Percentiles rank a stretch among this genome's conserved stretches.
These are phyloP conservation scores for Oscheius onirici DNA, from an alignment of 2,888 invertebrate species.

Conservation along the genomic window DNA sequence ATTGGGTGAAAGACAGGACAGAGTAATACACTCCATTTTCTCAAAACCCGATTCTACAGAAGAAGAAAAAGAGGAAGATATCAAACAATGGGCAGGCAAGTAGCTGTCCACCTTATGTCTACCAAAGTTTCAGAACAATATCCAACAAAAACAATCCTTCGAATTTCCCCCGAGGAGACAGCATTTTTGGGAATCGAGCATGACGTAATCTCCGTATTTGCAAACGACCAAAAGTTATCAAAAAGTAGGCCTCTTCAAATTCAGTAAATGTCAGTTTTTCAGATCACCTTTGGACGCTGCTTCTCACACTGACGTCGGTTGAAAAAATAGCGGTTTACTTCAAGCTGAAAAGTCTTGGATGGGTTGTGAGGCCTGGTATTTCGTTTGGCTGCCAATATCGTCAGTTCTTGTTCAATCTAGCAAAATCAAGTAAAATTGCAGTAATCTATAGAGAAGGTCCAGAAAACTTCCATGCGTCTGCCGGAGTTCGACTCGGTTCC, in stretches of 20 bases:
- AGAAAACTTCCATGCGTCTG: constrained; percentile 29
- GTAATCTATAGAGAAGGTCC: constrained; percentile 32
- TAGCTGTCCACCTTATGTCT: no score
- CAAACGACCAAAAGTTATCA: not conserved
- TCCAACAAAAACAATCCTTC: not conserved
- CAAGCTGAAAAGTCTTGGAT: constrained; percentile 44
- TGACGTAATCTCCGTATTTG: constrained; percentile 6
- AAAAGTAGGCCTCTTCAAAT: not conserved
- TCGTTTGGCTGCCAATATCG: constrained; percentile 55
- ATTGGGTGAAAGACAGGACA: constrained; percentile 31
- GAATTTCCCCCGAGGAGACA: constrained; percentile 23
- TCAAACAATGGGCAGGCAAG: not conserved
- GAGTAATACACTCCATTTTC: not conserved
- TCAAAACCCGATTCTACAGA: not conserved
- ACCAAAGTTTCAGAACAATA: not conserved
- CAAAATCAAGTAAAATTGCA: no score
- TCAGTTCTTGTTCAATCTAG: no score
- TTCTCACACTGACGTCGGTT: not conserved
- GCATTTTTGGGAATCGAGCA: constrained; percentile 14
- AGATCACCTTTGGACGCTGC: constrained; percentile 25
- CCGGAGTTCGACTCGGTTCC: constrained; percentile 12
- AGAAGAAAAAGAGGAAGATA: no score
- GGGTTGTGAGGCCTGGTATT: constrained; percentile 47
- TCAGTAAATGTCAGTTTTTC: not conserved
- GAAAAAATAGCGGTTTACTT: constrained; percentile 36